Evolutionary conservation across 2,113 vertebrate species (phyloP), one percentile per base, ranked within the genome.

Genomic region (Dermatemys mawii): DNA sequence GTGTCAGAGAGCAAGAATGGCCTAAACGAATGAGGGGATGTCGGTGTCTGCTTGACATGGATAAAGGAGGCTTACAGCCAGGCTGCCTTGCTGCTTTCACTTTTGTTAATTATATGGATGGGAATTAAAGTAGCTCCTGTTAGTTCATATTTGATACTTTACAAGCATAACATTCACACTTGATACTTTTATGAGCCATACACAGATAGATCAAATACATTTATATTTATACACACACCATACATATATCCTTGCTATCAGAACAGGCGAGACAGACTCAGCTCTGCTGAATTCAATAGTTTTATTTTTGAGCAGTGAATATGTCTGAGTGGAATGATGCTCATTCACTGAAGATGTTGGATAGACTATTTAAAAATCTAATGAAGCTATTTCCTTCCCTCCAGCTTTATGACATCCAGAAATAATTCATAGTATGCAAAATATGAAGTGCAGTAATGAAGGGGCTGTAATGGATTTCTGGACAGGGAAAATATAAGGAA

Each of bases 1-100:
- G 97, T 97, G 84, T 50, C 4, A 32, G 95, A 96, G 97, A 97
- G 96, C 97, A 97, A 97, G 97, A 97, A 94, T 96, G 90, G 96
- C 81, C 95, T 95, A 96, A 93, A 89, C 24, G 97, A 97, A 98
- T 85, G 97, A 97, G 95, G 97, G 94, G 89, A 95, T 96, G 96
- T 78, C 94, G 48, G 93, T 85, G 84, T 84, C 91, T 46, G 90
- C 96, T 96, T 57, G 80, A 96, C 93, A 96, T 5, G 96, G 95
- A 98, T 97, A 89, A 97, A 96, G 94, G 78, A 92, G 91, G 95
- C 91, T 91, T 84, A 46, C 16, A 88, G 95, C 63, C 91, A 95
- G 92, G 86, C 91, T 63, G 88, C 92, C 86, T 90, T 6, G 46
- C 86, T 88, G 83, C n/a, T 78, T 90, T 88, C 84, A 73, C 84